Base-by-base conservation (phyloP, 2,888 invertebrate species). In the Apamea epomidion region DNA sequence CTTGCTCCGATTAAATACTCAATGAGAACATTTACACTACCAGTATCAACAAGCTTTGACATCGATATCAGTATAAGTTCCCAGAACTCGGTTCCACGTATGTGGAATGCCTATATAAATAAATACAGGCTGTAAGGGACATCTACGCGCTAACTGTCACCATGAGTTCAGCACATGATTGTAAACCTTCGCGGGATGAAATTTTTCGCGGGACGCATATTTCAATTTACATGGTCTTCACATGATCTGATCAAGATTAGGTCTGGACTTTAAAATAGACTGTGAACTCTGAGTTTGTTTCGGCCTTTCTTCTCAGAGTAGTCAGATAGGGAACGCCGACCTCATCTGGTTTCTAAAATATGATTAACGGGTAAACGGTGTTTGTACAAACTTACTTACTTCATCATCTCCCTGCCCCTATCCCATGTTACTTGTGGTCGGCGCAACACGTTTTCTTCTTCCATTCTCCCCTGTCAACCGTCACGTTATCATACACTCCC, bases 1-100 rank as follows among this genome's bases (percentile, higher is more conserved):
- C 77, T 82, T 83, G 82, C 25, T 37, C 77, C 45, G 18, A 77
- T 83, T 77, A 68, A 77, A 83, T 77, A 72, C 71, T 77, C 77
- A 82, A 83, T 68, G 42, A 67, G 67, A 76, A 29, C 70, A 76
- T 81, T 82, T 60, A 83, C 29, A 25, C 16, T 77, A 70, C 51
- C n/a, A 62, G 21, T 82, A 58, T 45, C 48, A 64, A 64, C 45
- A 69, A 82, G 62, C 54, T 64, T 10, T 29, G 71, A 37, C 45
- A 72, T 54, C 60, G 29, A 68, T 62, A 71, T n/a, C 62, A 25
- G 21, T 76, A 71, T 72, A 32, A 72, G 29, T 69, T 70, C 18
- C 7, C 29, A 37, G 62, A 37, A 54, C 29, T 37, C 7, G 6
- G 12, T 32, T 62, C 21, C 42, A 60, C 25, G 14, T 78, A 25